phyloP scores from a whole-genome alignment of 2,888 invertebrate genomes.

The Tiliacea citrago region DNA sequence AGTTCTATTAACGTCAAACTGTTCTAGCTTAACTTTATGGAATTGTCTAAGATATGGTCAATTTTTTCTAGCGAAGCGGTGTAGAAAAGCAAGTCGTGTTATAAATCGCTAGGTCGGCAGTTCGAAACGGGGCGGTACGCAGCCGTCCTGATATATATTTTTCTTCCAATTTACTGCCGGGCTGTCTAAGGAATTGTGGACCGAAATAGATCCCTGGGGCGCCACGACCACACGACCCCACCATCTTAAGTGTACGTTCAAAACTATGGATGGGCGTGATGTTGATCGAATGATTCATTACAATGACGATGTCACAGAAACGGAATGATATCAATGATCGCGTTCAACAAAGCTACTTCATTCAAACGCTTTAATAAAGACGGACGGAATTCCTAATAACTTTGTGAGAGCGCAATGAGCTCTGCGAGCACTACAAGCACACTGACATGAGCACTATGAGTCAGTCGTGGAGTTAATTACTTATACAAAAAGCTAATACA shows the following conservation, averaged over 20 bases:
- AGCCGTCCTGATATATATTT: conserved; percentile 34
- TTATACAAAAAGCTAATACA: conserved; percentile 38
- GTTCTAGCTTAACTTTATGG: no score
- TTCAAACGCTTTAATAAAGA: conserved; percentile 12
- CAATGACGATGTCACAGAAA: not conserved
- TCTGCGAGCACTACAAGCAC: not conserved
- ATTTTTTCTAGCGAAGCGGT: not conserved
- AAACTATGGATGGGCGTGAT: not conserved
- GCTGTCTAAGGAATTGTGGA: conserved; percentile 7
- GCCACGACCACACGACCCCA: not conserved
- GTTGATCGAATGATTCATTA: conserved; percentile 1
- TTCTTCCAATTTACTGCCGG: conserved; percentile 35
- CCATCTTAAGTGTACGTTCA: conserved; percentile 2
- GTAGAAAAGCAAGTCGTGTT: conserved; percentile 9
- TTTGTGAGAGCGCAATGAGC: conserved; percentile 8
- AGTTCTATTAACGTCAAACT: not conserved
- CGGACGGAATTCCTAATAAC: conserved; percentile 4
- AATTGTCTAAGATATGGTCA: not conserved
- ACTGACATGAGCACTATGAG: not conserved
- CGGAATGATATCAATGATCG: not conserved
- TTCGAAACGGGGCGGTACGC: conserved; percentile 1
- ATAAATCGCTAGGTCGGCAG: conserved; percentile 24
- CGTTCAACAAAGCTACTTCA: not conserved
- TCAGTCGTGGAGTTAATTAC: conserved; percentile 26
- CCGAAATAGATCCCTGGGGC: conserved; percentile 24